Percentiles rank a stretch among this genome's conserved stretches.
Conservation (phyloP, 2,113 vertebrate genomes). For the Acanthisitta chloris region DNA sequence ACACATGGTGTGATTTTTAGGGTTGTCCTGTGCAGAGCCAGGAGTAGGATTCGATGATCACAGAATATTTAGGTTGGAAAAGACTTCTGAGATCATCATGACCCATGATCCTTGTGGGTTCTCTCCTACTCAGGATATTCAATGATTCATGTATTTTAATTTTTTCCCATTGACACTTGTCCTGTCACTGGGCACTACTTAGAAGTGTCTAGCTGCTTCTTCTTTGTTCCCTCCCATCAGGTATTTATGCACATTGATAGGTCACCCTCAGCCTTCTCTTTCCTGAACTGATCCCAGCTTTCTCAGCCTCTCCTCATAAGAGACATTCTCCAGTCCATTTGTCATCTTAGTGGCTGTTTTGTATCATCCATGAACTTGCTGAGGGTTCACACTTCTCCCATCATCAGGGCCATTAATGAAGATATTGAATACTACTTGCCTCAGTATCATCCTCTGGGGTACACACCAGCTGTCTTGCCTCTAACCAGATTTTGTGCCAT, state of each 20-base stretch:
- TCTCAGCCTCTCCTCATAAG: not conserved
- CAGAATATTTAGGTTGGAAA: not conserved
- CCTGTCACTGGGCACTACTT: not conserved
- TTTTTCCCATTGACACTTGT: not conserved
- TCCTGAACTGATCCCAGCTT: not conserved
- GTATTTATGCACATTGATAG: not conserved
- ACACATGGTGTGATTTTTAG: not conserved
- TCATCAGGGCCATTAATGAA: not conserved
- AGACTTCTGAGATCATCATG: accelerated
- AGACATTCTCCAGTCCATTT: not conserved
- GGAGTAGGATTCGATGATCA: not conserved
- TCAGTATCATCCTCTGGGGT: not conserved
- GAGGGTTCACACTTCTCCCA: not conserved
- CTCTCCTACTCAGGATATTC: not conserved
- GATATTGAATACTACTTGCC: not conserved
- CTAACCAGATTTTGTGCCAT: not conserved
- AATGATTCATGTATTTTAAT: not conserved
- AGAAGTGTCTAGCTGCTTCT: not conserved
- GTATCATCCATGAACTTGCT: not conserved
- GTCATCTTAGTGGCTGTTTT: not conserved
- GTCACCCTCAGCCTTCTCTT: not conserved
- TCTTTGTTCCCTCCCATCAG: not conserved
- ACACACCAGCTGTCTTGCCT: not conserved
- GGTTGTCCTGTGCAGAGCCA: not conserved
- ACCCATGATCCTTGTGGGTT: not conserved